Evolutionary conservation across 2,113 vertebrate species (phyloP).

Genomic region (Scomber colias): DNA sequence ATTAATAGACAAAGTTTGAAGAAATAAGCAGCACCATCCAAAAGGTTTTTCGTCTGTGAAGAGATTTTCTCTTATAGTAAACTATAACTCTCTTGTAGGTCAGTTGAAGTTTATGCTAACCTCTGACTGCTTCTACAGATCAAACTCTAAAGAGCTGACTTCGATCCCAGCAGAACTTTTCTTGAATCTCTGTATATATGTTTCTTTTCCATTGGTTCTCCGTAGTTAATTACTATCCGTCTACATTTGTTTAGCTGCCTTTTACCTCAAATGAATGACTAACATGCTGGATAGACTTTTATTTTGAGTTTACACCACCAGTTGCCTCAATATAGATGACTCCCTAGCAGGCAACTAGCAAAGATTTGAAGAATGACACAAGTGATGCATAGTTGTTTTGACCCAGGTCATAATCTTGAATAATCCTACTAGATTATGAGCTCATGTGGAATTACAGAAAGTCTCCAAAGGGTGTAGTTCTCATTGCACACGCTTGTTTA

Average conservation of each 20-base stretch:
- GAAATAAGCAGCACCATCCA: constrained; percentile 29
- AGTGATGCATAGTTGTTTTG: constrained; percentile 36
- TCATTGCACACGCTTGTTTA: constrained; percentile 37
- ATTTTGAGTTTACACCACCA: too few species aligned
- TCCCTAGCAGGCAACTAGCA: constrained; percentile 34
- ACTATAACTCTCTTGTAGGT: constrained; percentile 53
- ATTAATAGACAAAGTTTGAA: neutral
- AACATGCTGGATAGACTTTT: neutral
- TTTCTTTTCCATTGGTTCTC: constrained; percentile 20
- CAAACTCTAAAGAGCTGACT: constrained; percentile 23
- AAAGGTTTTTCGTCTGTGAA: constrained; percentile 48
- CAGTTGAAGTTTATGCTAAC: constrained; percentile 51
- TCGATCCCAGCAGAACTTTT: constrained; percentile 11
- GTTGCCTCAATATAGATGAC: constrained; percentile 17
- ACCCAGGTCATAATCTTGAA: constrained; percentile 55
- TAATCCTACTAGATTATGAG: constrained; percentile 62
- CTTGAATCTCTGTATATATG: neutral
- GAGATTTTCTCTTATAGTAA: constrained; percentile 2
- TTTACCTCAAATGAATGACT: constrained; percentile 16
- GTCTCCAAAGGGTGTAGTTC: constrained; percentile 24
- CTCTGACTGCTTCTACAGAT: constrained; percentile 48
- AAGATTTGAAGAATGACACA: constrained; percentile 42
- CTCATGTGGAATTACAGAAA: constrained; percentile 47
- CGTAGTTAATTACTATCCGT: neutral
- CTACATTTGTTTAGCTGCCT: constrained; percentile 1